These are phyloP conservation scores for Apoderus coryli DNA, from an alignment of 2,888 invertebrate genomes.

Conservation along the genomic window DNA sequence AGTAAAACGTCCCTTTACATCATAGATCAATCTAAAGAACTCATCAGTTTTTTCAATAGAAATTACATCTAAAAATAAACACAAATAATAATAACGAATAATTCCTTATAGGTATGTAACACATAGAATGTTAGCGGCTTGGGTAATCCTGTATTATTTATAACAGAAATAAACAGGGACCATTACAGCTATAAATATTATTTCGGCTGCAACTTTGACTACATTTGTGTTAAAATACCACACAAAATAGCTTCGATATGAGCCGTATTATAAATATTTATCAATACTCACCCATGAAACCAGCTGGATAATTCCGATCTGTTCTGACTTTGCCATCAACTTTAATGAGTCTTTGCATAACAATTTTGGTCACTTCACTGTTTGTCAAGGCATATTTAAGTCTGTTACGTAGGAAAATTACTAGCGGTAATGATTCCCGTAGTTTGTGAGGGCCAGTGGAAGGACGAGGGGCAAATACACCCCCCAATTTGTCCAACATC, in stretches of 20 bases:
- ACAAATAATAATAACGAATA: too few species aligned
- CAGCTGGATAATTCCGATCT: conserved; percentile 93
- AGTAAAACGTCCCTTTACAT: conserved; percentile 96
- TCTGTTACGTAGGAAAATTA: conserved; percentile 93
- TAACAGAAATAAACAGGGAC: conserved; percentile 32
- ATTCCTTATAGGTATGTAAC: too few species aligned
- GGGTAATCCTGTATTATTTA: conserved; percentile 37
- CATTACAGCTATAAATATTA: conserved; percentile 29
- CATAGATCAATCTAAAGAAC: conserved; percentile 94
- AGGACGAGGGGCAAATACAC: conserved; percentile 95
- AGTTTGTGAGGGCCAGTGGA: conserved; percentile 96
- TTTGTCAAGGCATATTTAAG: conserved; percentile 96
- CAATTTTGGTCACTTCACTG: conserved; percentile 92
- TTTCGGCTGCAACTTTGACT: conserved; percentile 36
- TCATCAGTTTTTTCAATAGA: conserved; percentile 97
- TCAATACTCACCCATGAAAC: conserved; percentile 93
- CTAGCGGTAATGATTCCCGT: conserved; percentile 90
- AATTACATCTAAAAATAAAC: conserved; percentile 73
- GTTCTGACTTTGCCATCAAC: conserved; percentile 97
- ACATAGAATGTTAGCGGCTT: conserved; percentile 29
- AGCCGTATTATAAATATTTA: too few species aligned
- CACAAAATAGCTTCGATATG: conserved; percentile 31
- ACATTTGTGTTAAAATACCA: conserved; percentile 18
- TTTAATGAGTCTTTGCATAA: conserved; percentile 95
- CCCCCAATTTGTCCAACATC: conserved; percentile 99